These are phyloP conservation scores for Poecilia latipinna DNA, from an alignment of 2,113 vertebrate species.

Conservation along the genomic window DNA sequence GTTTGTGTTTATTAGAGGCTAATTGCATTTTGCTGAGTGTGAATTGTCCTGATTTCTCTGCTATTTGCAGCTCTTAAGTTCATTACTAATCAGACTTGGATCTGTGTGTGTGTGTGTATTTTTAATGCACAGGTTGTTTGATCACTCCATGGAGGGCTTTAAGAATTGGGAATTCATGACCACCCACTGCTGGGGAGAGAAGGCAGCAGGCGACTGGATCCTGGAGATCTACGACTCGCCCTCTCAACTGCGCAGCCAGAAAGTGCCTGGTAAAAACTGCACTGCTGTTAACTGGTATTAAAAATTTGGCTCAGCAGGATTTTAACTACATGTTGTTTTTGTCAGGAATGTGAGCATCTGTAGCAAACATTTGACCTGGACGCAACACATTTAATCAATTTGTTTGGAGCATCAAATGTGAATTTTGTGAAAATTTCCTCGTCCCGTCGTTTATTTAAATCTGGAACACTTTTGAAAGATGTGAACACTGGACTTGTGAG, in stretches of 20 bases:
- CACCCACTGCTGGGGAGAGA: constrained; percentile 98
- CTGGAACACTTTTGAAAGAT: background rate
- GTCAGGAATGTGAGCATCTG: background rate
- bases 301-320: background rate
- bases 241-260: constrained; percentile 96
- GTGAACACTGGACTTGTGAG: background rate
- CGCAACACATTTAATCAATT: background rate
- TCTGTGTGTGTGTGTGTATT: constrained; percentile 15
- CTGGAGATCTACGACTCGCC: constrained; percentile 97
- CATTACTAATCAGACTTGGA: constrained; percentile 25
- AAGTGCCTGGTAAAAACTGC: constrained; percentile 87
- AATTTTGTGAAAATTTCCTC: background rate
- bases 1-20: constrained; percentile 17
- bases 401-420: background rate
- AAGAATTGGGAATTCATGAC: constrained; percentile 99
- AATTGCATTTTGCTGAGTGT: constrained; percentile 11
- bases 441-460: too few relatives aligned
- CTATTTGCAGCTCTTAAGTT: constrained; percentile 27
- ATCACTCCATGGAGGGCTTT: constrained; percentile 99
- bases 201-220: constrained; percentile 95
- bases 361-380: background rate
- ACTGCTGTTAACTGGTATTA: background rate
- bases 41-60: constrained; percentile 24
- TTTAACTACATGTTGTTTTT: background rate
- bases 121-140: constrained; percentile 88